These are phyloP conservation scores for Erpobdella octoculata DNA, from an alignment of 2,888 invertebrate genomes.

Conservation along the genomic window DNA sequence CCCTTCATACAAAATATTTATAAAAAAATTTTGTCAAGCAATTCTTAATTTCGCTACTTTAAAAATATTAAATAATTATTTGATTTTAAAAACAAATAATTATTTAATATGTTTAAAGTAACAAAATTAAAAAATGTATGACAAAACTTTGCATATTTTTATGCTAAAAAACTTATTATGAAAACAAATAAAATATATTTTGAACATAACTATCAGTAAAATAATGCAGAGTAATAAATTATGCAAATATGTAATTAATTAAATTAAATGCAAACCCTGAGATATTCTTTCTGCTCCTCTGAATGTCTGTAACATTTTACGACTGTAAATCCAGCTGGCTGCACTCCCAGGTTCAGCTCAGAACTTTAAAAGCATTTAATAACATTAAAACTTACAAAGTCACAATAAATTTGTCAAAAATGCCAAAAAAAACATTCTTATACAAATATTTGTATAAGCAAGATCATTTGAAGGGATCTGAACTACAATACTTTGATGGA, in stretches of 20 bases:
- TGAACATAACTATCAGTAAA: too few species aligned
- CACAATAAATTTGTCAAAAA: too few species aligned
- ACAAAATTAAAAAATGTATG: too few species aligned
- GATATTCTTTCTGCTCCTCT: conserved; percentile 44
- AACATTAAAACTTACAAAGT: not conserved
- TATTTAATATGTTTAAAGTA: not conserved
- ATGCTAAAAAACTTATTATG: too few species aligned
- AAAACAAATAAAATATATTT: too few species aligned
- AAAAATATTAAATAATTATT: not conserved
- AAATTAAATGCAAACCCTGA: conserved; percentile 40
- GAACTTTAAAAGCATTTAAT: conserved; percentile 41
- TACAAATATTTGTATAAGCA: not conserved
- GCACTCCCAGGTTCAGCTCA: conserved; percentile 50
- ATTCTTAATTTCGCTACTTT: too few species aligned
- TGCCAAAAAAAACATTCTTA: not conserved
- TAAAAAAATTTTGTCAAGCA: too few species aligned
- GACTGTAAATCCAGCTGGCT: conserved; percentile 49
- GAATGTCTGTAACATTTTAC: conserved; percentile 43
- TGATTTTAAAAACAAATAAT: not conserved
- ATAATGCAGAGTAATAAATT: not conserved
- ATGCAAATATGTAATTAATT: not conserved
- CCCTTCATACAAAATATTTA: conserved; percentile 43
- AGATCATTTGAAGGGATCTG: too few species aligned
- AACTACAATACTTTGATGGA: too few species aligned
- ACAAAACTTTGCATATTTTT: too few species aligned